phyloP scores from a whole-genome alignment of 30 jellyfish, hydroid and myxozoan genomes.

The Clytia hemisphaerica region DNA sequence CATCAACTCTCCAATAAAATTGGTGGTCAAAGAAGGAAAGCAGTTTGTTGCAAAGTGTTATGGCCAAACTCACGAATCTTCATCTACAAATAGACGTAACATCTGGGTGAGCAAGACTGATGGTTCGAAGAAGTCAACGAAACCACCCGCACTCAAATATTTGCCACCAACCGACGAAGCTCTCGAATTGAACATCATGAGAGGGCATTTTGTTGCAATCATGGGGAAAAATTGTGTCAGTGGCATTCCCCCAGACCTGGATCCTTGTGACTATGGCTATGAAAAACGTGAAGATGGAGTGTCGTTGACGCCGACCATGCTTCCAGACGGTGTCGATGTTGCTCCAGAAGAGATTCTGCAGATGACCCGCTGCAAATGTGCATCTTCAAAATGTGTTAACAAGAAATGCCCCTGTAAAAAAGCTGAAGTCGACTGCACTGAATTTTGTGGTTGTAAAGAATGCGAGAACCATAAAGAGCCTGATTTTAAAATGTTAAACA shows the following conservation, averaged over 20 bases:
- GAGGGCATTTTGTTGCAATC: not conserved
- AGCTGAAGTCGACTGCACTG: too few species aligned
- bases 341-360: not conserved
- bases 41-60: constrained; percentile 2
- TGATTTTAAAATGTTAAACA: not conserved
- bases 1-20: not conserved
- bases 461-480: not conserved
- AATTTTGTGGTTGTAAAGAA: not conserved
- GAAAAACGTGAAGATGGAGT: constrained; percentile 1
- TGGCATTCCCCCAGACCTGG: not conserved
- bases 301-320: not conserved
- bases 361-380: constrained; percentile 1
- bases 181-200: not conserved
- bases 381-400: not conserved
- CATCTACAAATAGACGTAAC: not conserved
- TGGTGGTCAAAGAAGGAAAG: not conserved
- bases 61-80: not conserved
- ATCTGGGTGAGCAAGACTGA: not conserved
- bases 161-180: not conserved
- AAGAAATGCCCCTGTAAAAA: not conserved
- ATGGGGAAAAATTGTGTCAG: not conserved
- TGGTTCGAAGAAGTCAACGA: constrained; percentile 1
- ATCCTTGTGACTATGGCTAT: not conserved
- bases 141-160: not conserved
- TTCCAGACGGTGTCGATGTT: not conserved